Base-by-base conservation (phyloP, 2,113 vertebrate species). In the Pontoporia blainvillei region DNA sequence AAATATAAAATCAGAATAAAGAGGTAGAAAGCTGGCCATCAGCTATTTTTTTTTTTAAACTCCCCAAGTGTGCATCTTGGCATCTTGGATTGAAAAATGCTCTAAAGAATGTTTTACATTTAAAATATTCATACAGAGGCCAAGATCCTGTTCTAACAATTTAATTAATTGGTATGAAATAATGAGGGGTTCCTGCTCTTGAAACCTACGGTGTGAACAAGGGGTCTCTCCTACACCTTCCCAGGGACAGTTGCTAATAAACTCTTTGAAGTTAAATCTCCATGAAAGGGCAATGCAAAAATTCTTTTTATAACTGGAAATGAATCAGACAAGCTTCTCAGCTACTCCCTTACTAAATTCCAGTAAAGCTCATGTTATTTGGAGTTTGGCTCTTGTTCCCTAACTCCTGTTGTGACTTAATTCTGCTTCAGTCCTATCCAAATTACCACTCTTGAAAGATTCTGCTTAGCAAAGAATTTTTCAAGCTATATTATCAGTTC, bases 341-440 rank as follows among this genome's bases (percentile, higher is more conserved):
- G 84, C 94, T 95, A 97, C 96, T 98, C 97, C 97, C 90, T 91
- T 91, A 83, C 83, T 84, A 90, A 86, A 93, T 98, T 97, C 97
- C 96, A 96, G 96, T 97, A 98, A 98, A 98, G 95, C 97, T 97
- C 95, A 94, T 95, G 95, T 96, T 91, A 95, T 98, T 96, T 97
- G 96, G 96, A 94, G 79, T 98, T 95, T 97, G 97, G 97, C 96
- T 83, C 94, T 95, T 84, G 92, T 95, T 72, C 59, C 91, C 15
- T 49, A 72, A 97, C 84, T 95, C 97, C 97, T 96, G 95, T 95
- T 97, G 97, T 1, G 96, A 97, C 81, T 96, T 97, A 95, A 97
- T 97, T 97, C 73, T 87, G 54, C 41, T 94, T 97, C 57, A 93
- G 75, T 90, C 46, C 75, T 96, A 71, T 90, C 91, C 97, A 97